These are phyloP conservation scores for Hippocampus zosterae DNA, from an alignment of 2,113 vertebrate species.

Conservation along the genomic window DNA sequence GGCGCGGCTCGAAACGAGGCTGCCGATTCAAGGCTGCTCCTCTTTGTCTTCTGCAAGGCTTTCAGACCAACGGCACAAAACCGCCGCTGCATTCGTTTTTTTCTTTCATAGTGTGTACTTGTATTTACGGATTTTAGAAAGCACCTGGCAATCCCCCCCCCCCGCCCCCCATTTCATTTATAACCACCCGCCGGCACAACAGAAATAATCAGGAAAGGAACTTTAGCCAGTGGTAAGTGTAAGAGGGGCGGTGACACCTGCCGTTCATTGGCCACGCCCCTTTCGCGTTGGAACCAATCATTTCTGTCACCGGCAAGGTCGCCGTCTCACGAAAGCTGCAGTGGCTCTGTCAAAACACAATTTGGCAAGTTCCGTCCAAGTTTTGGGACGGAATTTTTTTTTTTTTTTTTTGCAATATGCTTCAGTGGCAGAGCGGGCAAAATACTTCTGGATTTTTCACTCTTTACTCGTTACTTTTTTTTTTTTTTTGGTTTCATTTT, in stretches of 20 bases:
- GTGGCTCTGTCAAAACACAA: not conserved
- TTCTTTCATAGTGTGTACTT: not conserved
- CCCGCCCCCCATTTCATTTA: not conserved
- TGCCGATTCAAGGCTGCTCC: constrained; percentile 49
- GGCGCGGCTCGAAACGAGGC: constrained; percentile 2
- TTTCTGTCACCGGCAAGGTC: not conserved
- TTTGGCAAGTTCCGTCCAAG: not conserved
- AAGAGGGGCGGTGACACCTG: not conserved
- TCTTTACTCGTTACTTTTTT: too few species aligned
- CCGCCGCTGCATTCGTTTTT: not conserved
- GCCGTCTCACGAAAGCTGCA: not conserved
- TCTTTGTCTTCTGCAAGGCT: constrained; percentile 27
- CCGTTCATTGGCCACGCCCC: not conserved
- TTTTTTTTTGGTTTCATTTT: too few species aligned
- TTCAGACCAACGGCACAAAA: constrained; percentile 5
- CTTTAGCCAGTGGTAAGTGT: not conserved
- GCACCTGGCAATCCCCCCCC: not conserved
- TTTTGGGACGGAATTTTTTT: too few species aligned
- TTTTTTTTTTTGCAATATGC: too few species aligned
- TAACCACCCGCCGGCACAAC: not conserved
- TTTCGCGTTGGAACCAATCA: not conserved
- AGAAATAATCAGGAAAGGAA: not conserved
- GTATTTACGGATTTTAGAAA: not conserved
- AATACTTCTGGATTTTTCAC: too few species aligned
- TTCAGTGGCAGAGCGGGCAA: too few species aligned